Evolutionary conservation across 2,888 invertebrate species (phyloP), one percentile per base, ranked within the genome.

Genomic region (Megalurothrips usitatus): DNA sequence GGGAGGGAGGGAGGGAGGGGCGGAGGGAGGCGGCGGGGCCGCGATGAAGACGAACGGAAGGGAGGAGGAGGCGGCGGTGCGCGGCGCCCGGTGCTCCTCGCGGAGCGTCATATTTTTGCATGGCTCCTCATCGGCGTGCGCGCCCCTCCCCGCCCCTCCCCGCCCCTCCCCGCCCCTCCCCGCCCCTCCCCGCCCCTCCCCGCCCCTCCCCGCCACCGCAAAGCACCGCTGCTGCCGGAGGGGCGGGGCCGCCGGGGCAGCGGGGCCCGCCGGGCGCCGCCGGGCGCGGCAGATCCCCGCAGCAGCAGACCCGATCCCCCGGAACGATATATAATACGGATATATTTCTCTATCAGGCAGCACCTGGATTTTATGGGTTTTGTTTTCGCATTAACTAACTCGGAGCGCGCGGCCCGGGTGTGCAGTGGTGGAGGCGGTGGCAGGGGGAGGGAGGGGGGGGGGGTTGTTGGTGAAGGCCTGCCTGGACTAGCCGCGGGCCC

Each of bases 371-470:
- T 75, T 75, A 75, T 75, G 68, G 68, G 68, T 75, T 75, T 75
- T 75, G 68, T 75, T 75, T 75, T 75, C 68, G 68, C 68, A 75
- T 75, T 75, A 75, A 75, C 68, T 75, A 75, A 75, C 68, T 75
- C 68, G n/a, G n/a, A n/a, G n/a, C 26, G n/a, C 58, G 58, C 58
- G 58, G 58, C 19, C 68, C 68, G 23, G 23, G 23, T 23, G 68
- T 23, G 68, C 68, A 26, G 26, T 10, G 58, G 14, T 58, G 11
- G 0, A 10, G 58, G 58, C 19, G 1, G 58, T 2, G 58, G 58
- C 14, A 17, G 58, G 14, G 14, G 19, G 14, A 17, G 58, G 14
- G 14, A n/a, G 58, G 11, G 58, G 14, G 14, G 58, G 58, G 58
- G 49, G 49, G 49, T n/a, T n/a, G n/a, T 49, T 9, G 58, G 14